These are phyloP conservation scores for Halictus quadricinctus DNA, from an alignment of 2,888 invertebrate species.

Conservation along the genomic window DNA sequence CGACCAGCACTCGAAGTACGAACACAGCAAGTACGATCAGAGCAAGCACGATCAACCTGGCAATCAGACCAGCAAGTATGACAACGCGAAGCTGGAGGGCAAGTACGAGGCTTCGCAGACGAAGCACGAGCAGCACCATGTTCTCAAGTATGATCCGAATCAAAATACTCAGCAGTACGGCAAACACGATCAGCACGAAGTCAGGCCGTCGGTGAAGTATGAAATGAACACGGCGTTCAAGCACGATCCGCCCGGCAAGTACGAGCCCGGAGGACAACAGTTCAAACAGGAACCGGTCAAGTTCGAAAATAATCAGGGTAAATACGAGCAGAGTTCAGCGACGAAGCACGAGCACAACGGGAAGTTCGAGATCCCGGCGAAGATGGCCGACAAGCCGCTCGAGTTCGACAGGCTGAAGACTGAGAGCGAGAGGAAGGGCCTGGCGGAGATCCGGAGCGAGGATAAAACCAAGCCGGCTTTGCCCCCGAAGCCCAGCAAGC, in stretches of 20 bases:
- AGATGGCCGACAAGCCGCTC: conserved; percentile 75
- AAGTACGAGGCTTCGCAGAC: conserved; percentile 61
- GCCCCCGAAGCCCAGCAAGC: conserved; percentile 89
- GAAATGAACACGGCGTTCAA: conserved; percentile 70
- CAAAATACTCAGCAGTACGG: conserved; percentile 68
- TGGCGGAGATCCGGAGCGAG: conserved; percentile 73
- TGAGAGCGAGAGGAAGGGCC: conserved; percentile 72
- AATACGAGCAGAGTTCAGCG: conserved; percentile 66
- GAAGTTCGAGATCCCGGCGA: conserved; percentile 76
- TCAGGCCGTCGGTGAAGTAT: conserved; percentile 65
- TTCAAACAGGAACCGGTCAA: conserved; percentile 70
- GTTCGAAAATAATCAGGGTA: conserved; percentile 63
- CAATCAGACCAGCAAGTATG: conserved; percentile 69
- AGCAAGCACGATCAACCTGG: conserved; percentile 70
- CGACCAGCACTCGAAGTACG: conserved; percentile 67
- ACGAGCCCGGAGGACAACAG: conserved; percentile 52
- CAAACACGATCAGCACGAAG: conserved; percentile 73
- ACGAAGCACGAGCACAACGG: conserved; percentile 73
- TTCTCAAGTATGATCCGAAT: conserved; percentile 52
- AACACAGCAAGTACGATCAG: conserved; percentile 66
- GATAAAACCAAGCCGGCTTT: conserved; percentile 88
- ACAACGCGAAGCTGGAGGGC: conserved; percentile 71
- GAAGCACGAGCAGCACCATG: conserved; percentile 66
- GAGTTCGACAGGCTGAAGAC: conserved; percentile 76
- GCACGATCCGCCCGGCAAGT: conserved; percentile 64